Conservation (phyloP, 64 coral and sea anemone species). For the Orbicella faveolata region DNA sequence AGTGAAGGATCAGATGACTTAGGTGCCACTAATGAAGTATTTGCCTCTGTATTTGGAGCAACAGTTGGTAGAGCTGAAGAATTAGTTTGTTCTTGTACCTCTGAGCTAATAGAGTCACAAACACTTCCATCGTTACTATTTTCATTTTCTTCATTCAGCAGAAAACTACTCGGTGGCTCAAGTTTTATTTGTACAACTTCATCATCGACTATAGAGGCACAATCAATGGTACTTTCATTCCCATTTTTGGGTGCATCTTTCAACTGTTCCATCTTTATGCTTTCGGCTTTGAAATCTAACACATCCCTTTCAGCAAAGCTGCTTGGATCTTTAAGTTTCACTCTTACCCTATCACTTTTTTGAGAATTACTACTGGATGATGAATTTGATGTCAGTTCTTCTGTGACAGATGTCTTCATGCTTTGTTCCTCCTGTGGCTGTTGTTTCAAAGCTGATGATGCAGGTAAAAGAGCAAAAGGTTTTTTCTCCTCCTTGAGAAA, state of each 20-base stretch:
- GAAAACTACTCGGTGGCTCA: not conserved
- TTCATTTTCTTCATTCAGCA: constrained; percentile 1
- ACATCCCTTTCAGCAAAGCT: not conserved
- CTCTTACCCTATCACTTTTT: not conserved
- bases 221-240: not conserved
- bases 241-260: not conserved
- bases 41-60: not conserved
- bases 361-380: not conserved
- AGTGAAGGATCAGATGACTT: not conserved
- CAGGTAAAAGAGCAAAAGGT: not conserved
- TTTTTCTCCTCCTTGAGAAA: not conserved
- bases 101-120: constrained; percentile 9
- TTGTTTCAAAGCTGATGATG: not conserved
- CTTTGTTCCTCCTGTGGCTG: not conserved
- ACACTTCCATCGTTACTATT: not conserved
- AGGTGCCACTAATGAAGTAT: not conserved
- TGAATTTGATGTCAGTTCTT: not conserved
- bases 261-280: not conserved
- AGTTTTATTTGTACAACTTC: not conserved
- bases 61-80: not conserved
- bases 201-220: not conserved
- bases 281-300: not conserved
- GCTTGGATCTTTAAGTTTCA: not conserved
- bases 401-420: not conserved
- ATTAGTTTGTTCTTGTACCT: not conserved